Percentiles rank a stretch among this genome's conserved stretches.
phyloP scores from a whole-genome alignment of 2,888 invertebrate species.

The Lepidonotus clava region DNA sequence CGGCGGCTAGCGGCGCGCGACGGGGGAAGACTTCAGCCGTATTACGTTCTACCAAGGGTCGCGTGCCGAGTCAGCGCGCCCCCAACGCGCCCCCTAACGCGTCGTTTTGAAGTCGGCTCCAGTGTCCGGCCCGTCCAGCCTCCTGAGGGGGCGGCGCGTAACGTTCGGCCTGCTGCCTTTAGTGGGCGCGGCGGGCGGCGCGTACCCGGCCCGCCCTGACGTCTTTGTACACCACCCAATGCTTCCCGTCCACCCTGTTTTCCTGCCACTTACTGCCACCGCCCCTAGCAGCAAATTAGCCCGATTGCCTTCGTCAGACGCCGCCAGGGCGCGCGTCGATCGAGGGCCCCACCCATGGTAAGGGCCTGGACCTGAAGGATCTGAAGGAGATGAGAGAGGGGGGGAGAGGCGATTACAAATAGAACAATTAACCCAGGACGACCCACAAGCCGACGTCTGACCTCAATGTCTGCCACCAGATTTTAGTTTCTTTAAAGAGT shows the following conservation, averaged over 20 bases:
- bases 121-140: background rate
- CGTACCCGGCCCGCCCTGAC: background rate
- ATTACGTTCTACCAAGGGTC: background rate
- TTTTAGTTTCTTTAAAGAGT: no score
- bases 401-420: background rate
- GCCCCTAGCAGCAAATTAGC: background rate
- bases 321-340: background rate
- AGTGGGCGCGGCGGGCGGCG: background rate
- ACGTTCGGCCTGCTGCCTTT: background rate
- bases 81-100: background rate
- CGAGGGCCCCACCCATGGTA: background rate
- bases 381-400: no score
- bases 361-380: no score
- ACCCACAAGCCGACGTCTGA: background rate
- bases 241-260: background rate
- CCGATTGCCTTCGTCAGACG: slow-evolving; percentile 3
- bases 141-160: background rate
- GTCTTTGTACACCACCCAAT: background rate
- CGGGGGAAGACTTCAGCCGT: background rate
- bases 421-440: background rate
- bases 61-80: slow-evolving; percentile 2
- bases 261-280: background rate
- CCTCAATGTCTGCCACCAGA: background rate
- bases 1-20: background rate
- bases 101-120: slow-evolving; percentile 8